A percentile compares a stretch with the other conserved stretches of the same genome.
Evolutionary conservation across 2,797 vertebrate genomes (phyloP).

Genomic region (Enteromius fasciolatus): DNA sequence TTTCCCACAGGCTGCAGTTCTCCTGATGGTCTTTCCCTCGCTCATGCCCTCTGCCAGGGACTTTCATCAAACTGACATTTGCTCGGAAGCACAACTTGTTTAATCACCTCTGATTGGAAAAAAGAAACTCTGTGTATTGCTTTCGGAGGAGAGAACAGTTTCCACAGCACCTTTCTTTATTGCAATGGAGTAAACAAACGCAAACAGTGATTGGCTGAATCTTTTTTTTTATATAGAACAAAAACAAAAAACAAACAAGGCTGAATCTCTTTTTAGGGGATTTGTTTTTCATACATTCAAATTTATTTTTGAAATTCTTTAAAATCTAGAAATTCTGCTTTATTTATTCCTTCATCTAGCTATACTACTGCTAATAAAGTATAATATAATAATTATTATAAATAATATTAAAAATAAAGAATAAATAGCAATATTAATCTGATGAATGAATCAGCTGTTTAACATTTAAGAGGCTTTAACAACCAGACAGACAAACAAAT

Average conservation of each 20-base stretch:
- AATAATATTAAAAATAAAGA: no score
- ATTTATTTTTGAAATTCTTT: neutral
- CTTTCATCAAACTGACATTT: conserved; percentile 60
- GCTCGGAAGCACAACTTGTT: conserved; percentile 58
- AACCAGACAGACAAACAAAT: no score
- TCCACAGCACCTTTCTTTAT: neutral
- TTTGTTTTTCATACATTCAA: neutral
- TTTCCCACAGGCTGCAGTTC: conserved; percentile 48
- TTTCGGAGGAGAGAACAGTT: conserved; percentile 7
- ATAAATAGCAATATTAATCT: no score
- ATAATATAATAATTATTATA: neutral
- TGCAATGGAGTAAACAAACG: neutral
- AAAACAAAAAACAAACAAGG: no score
- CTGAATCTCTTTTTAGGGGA: neutral
- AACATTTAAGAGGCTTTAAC: neutral
- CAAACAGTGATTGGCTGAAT: neutral
- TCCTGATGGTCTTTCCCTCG: conserved; percentile 21
- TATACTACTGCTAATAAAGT: neutral
- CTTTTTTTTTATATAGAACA: neutral
- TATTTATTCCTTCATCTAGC: neutral
- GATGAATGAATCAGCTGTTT: no score
- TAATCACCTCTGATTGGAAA: conserved; percentile 59
- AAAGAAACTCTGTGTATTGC: conserved; percentile 5
- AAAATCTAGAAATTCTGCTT: no score
- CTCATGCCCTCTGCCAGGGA: conserved; percentile 37